Conservation (phyloP, 2,113 vertebrate genomes). For the Brachionichthys hirsutus region DNA sequence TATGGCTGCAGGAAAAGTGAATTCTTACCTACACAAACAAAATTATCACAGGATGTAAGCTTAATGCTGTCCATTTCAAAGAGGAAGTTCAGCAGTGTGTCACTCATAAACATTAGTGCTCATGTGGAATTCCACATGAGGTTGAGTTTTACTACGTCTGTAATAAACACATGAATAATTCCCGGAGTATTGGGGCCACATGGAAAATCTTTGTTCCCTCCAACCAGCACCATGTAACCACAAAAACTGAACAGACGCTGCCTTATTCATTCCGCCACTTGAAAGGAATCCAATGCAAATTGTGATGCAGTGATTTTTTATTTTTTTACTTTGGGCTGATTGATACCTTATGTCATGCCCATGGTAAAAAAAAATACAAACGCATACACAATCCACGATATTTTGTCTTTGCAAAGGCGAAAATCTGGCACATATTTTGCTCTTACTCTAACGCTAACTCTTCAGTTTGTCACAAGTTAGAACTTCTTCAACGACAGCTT, state of each 20-base stretch:
- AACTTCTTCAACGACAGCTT: constrained; percentile 17
- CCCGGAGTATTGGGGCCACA: constrained; percentile 41
- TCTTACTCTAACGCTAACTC: constrained; percentile 3
- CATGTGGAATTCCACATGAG: constrained; percentile 15
- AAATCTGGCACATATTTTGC: constrained; percentile 1
- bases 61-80: constrained; percentile 24
- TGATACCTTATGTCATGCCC: constrained; percentile 47
- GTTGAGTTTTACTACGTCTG: constrained; percentile 55
- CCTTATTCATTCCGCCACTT: constrained; percentile 53
- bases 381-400: constrained; percentile 34
- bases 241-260: constrained; percentile 53
- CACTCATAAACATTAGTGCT: constrained; percentile 29
- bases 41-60: constrained; percentile 41
- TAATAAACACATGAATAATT: constrained; percentile 56
- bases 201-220: constrained; percentile 47
- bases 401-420: constrained; percentile 36
- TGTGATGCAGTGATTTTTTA: constrained; percentile 33
- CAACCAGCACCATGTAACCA: constrained; percentile 34
- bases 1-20: constrained; percentile 2
- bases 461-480: constrained; percentile 16
- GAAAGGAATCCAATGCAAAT: constrained; percentile 60
- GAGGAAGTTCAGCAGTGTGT: constrained; percentile 42
- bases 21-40: constrained; percentile 17
- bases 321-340: constrained; percentile 27
- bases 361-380: constrained; percentile 31